phyloP scores from a whole-genome alignment of 2,797 vertebrate genomes.

The Heliangelus exortis region DNA sequence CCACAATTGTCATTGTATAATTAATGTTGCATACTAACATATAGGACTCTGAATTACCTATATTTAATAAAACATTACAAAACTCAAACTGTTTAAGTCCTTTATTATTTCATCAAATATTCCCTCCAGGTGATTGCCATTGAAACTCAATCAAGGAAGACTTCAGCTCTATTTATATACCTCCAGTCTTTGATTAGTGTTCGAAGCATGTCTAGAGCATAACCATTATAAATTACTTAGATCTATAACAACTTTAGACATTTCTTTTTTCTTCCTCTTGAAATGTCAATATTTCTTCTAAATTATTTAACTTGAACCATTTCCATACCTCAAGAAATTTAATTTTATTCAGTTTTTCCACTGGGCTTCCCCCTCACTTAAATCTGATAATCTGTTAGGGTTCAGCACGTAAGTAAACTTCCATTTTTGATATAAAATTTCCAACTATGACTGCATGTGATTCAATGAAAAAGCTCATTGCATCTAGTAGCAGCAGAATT shows the following conservation, averaged over 20 bases:
- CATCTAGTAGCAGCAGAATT: not conserved
- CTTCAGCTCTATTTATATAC: not conserved
- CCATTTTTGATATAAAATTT: not conserved
- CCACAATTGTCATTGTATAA: not conserved
- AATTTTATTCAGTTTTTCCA: not conserved
- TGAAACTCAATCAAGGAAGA: not conserved
- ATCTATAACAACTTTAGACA: not conserved
- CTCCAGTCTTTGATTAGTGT: not conserved
- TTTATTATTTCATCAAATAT: not conserved
- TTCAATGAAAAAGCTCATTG: not conserved
- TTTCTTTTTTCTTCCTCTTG: not conserved
- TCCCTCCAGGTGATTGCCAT: not conserved
- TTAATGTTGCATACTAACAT: not conserved
- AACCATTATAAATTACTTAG: not conserved
- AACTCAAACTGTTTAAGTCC: not conserved
- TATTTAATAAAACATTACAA: constrained; percentile 9
- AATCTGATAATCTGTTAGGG: not conserved
- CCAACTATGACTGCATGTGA: not conserved
- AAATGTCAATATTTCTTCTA: not conserved
- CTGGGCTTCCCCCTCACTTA: not conserved
- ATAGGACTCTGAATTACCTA: not conserved
- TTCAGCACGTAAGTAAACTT: not conserved
- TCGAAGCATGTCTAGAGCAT: not conserved
- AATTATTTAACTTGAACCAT: not conserved
- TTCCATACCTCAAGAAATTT: not conserved